Evolutionary conservation across 2,888 invertebrate species (phyloP), one percentile per base, ranked within the genome.

Genomic region (Pseudococcus longispinus): DNA sequence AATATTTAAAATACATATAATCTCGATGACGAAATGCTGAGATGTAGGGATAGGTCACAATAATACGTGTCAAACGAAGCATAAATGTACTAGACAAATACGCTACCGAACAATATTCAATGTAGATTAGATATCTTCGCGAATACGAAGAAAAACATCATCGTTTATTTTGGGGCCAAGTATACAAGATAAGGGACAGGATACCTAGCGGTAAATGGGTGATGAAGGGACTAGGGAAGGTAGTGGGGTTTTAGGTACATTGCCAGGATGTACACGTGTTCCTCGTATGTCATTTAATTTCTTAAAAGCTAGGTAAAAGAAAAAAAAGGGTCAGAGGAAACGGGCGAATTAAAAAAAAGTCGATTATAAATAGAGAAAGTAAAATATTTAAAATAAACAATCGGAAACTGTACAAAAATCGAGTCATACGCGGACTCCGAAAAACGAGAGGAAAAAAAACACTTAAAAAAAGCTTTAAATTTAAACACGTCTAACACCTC

Each of bases 311-410:
- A 77, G 15, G 37, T n/a, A 37, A 77, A 77, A 65, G 26, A 65
- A 26, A 65, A 65, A 26, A 55, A 55, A 55, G n/a, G n/a, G n/a
- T 55, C 20, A n/a, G 55, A 37, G 26, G 26, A 77, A 37, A 20
- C 20, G 20, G 77, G 20, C 77, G 42, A 80, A 42, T 42, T 20
- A 80, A 80, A 80, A 80, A 74, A 74, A 32, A 2, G 15, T 55
- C 18, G 18, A 9, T 4, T 80, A 80, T 80, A 80, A 80, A 80
- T 80, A 80, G 42, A 11, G 42, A 80, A 80, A 80, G 26, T 80
- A 37, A 80, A 80, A 80, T 80, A 80, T 60, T 83, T 55, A 44
- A 32, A 55, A 84, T 55, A 37, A 84, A 84, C 77, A 42, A 42
- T 29, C 18, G 37, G 23, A 80, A 80, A 84, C n/a, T 83, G n/a